Percentiles rank a stretch among this genome's conserved stretches.
Evolutionary conservation across 2,113 vertebrate genomes (phyloP).

Genomic region (Platysteira castanea): DNA sequence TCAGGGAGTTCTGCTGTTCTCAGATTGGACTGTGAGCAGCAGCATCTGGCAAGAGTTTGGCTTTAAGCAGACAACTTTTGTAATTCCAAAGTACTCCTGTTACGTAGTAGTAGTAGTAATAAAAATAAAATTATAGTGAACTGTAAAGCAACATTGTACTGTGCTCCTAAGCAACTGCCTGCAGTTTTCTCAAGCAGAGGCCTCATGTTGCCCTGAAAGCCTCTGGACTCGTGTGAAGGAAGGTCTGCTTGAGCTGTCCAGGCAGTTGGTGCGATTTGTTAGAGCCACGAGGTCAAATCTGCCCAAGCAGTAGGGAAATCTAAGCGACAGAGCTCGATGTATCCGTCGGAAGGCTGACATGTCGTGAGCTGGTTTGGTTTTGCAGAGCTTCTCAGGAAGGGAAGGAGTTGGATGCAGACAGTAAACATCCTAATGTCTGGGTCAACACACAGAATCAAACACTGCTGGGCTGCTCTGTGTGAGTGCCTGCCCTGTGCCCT

Average conservation of each 20-base stretch:
- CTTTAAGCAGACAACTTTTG: not conserved
- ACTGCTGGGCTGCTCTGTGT: not conserved
- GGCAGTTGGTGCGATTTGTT: not conserved
- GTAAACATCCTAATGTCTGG: constrained; percentile 10
- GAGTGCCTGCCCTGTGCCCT: not conserved
- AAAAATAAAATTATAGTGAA: not conserved
- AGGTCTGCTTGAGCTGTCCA: not conserved
- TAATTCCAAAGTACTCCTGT: not conserved
- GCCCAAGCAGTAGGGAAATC: not conserved
- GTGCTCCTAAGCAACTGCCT: not conserved
- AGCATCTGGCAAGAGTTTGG: not conserved
- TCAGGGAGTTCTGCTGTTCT: not conserved
- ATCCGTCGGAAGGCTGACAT: not conserved
- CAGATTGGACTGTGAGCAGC: not conserved
- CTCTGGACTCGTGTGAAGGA: not conserved
- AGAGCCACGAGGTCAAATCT: not conserved
- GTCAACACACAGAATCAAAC: not conserved
- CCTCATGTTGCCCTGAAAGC: not conserved
- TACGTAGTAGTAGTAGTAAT: not conserved
- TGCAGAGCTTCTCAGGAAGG: not conserved
- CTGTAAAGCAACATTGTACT: not conserved
- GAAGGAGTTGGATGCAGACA: not conserved
- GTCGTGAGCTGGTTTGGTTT: not conserved
- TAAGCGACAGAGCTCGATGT: not conserved
- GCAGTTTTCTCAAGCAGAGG: not conserved